Base-by-base conservation (phyloP, 2,113 vertebrate genomes). In the Brachirus orientalis region DNA sequence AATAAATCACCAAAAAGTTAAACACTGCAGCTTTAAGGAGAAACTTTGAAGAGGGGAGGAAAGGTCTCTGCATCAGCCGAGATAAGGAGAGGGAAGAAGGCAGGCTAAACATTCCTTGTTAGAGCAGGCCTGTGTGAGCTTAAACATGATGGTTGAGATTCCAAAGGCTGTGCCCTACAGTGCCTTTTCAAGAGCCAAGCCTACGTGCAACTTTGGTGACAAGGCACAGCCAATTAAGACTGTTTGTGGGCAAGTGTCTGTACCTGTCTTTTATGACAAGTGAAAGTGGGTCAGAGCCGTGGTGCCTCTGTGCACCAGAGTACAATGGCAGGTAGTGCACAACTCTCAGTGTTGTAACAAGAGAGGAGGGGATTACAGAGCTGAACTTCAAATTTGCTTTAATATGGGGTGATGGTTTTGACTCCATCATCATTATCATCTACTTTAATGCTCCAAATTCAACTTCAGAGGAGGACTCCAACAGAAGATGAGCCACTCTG, bases 211-310 rank as follows among this genome's bases (percentile, higher is more conserved):
- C 84, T 74, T 55, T 45, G 28, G 75, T 88, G 88, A 89, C 86
- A 75, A 68, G 78, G 55, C 70, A 57, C 67, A 76, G 77, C 84
- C 86, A 92, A 90, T 91, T 88, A 91, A 80, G 74, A 64, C 70
- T 67, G 76, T 87, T 84, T 80, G 82, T 69, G 75, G 69, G 76
- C 55, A 13, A 63, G 63, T 59, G 68, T 61, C 73, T 71, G 52
- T 50, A 69, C 54, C 72, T 59, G 63, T 84, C 68, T 71, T 53
- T 80, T 63, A 80, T 71, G 46, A 41, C 7, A 14, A 50, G 78
- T 80, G 70, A 90, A 89, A 90, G 82, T 87, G 72, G 83, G 88
- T 80, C 82, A 84, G 63, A 71, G 66, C 57, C 6, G 19, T 63
- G 43, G 57, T 37, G 28, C 28, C 3, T 28, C 28, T 6, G 3